Base-by-base conservation (phyloP, 2,113 vertebrate species). In the Thamnaconus septentrionalis region DNA sequence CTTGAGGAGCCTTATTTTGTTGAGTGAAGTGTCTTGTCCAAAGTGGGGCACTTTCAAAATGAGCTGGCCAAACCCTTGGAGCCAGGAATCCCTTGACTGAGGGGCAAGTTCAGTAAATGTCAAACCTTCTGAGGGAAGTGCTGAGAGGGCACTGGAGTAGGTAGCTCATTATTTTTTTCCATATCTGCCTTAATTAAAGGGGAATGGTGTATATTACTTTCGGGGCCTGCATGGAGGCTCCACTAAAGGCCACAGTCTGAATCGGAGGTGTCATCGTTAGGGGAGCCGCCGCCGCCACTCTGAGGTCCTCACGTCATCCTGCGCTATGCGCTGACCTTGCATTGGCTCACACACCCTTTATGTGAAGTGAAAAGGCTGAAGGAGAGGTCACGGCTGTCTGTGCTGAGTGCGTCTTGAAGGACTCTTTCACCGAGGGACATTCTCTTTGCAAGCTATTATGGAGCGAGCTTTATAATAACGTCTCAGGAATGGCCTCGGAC, bases 101-200 rank as follows among this genome's bases (percentile, higher is more conserved):
- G 41, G 31, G 45, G 10, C 40, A 42, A 59, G 64, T 66, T 63
- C 60, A 59, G 65, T 73, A 86, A 86, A 87, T 87, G 84, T 86
- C 84, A 89, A 70, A 66, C 42, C 82, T 56, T 61, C 42, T 7
- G 71, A 72, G 78, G 73, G 64, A 78, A 76, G 64, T 74, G 76
- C 78, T 81, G 78, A 81, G 62, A 31, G 69, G 69, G 65, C 71
- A 72, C 47, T 62, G 65, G 4, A 59, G 59, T 64, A 66, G 65
- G 55, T 76, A 64, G 66, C 73, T 83, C 75, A 69, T 86, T 86
- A 89, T 69, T 72, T 73, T 45, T 6, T 45, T 45, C 44, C 4
- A 7, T 57, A 59, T 41, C 45, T 78, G 46, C 52, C 74, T 47
- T 74, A 82, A 86, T 86, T 80, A 78, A 67, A 79, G 58, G 31